Evolutionary conservation across 2,888 invertebrate genomes (phyloP).

Genomic region (Taenaris catops): DNA sequence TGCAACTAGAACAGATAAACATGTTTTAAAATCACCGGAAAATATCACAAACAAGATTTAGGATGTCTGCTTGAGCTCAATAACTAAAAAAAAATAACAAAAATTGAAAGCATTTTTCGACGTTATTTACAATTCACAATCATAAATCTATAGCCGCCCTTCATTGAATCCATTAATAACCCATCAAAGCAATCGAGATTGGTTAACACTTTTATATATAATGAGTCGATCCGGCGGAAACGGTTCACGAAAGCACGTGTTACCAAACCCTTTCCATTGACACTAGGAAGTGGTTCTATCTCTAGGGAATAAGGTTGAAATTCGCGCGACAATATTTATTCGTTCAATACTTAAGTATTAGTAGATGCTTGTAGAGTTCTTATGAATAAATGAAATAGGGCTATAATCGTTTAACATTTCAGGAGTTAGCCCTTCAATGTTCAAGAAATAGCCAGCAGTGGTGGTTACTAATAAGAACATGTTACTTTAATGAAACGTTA

Average conservation of each 20-base stretch:
- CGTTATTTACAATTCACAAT: constrained; percentile 9
- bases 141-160: constrained; percentile 31
- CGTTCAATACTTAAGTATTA: too few species aligned
- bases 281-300: constrained; percentile 13
- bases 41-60: too few species aligned
- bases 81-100: too few species aligned
- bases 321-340: constrained; percentile 8
- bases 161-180: constrained; percentile 40
- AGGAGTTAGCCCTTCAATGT: constrained; percentile 3
- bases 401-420: constrained; percentile 8
- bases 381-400: constrained; percentile 7
- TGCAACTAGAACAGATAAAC: too few species aligned
- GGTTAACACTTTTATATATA: constrained; percentile 56
- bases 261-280: constrained; percentile 21
- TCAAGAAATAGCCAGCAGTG: constrained; percentile 30
- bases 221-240: constrained; percentile 64
- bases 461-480: too few species aligned
- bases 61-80: too few species aligned
- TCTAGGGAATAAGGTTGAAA: constrained; percentile 10
- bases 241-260: constrained; percentile 33
- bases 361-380: too few species aligned
- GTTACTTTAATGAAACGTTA: too few species aligned
- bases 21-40: too few species aligned
- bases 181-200: constrained; percentile 57
- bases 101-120: not conserved